Conservation (phyloP, 2,888 invertebrate species). For the Marronus borbonicus region DNA sequence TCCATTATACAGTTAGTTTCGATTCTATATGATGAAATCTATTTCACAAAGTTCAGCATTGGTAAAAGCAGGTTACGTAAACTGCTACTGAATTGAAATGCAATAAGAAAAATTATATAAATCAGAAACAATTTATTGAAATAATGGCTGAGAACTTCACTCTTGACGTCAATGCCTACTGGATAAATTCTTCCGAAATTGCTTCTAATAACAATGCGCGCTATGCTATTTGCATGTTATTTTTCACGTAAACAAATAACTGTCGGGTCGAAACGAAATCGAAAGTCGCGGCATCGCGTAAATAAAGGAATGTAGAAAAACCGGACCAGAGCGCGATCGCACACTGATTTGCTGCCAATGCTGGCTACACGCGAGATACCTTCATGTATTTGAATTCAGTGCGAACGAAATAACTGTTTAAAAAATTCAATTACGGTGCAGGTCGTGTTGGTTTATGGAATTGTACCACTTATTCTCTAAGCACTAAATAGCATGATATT, state of each 20-base stretch:
- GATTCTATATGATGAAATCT: no score
- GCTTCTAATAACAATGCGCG: constrained; percentile 2
- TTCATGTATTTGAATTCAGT: constrained; percentile 5
- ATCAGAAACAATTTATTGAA: background rate
- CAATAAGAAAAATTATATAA: background rate
- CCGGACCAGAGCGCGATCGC: constrained; percentile 31
- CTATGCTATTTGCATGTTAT: constrained; percentile 22
- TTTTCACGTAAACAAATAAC: constrained; percentile 43
- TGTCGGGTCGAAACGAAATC: constrained; percentile 39
- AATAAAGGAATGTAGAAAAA: constrained; percentile 44
- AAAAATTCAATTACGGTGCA: constrained; percentile 14
- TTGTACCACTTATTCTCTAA: background rate
- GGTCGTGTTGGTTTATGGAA: background rate
- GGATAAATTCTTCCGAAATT: constrained; percentile 33
- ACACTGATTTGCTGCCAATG: constrained; percentile 33
- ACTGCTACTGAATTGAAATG: background rate
- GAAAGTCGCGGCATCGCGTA: constrained; percentile 34
- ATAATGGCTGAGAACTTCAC: constrained; percentile 19
- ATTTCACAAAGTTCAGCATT: no score
- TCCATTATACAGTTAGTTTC: no score
- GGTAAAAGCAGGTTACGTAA: background rate
- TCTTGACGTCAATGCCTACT: background rate
- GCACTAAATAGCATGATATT: background rate
- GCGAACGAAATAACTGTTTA: constrained; percentile 1
- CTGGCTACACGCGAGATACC: background rate